Evolutionary conservation across 2,888 invertebrate species (phyloP).

Genomic region (Ophion ellenae): DNA sequence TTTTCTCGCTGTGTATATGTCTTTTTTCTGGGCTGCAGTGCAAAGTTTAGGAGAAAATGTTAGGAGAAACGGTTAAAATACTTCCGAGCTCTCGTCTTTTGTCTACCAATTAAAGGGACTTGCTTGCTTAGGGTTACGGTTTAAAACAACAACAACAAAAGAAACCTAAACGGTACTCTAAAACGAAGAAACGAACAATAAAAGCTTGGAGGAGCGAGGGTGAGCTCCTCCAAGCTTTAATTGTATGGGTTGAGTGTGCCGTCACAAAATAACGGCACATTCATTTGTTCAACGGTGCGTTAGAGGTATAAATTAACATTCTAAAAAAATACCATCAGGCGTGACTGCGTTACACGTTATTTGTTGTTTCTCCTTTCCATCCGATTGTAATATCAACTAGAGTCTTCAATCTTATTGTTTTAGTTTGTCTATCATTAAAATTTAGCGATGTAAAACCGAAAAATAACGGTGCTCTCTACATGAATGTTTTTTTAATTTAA

Average conservation of each 20-base stretch:
- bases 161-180: not conserved
- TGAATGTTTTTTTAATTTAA: not conserved
- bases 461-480: not conserved
- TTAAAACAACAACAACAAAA: constrained; percentile 23
- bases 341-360: constrained; percentile 31
- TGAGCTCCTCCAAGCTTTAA: not conserved
- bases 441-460: too few relatives aligned
- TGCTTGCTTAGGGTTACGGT: constrained; percentile 11
- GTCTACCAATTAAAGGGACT: constrained; percentile 14
- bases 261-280: constrained; percentile 16
- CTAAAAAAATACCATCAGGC: constrained; percentile 39
- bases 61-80: too few relatives aligned
- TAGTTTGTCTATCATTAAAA: too few relatives aligned
- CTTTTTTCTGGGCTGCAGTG: too few relatives aligned
- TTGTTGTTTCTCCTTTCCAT: not conserved
- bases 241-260: too few relatives aligned
- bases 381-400: too few relatives aligned
- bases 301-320: constrained; percentile 67
- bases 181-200: constrained; percentile 44
- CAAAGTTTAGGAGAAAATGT: too few relatives aligned
- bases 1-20: too few relatives aligned
- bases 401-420: too few relatives aligned
- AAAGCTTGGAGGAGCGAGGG: constrained; percentile 28
- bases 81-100: constrained; percentile 24
- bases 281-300: constrained; percentile 52